Evolutionary conservation across 2,113 vertebrate genomes (phyloP).

Genomic region (Hucho hucho): DNA sequence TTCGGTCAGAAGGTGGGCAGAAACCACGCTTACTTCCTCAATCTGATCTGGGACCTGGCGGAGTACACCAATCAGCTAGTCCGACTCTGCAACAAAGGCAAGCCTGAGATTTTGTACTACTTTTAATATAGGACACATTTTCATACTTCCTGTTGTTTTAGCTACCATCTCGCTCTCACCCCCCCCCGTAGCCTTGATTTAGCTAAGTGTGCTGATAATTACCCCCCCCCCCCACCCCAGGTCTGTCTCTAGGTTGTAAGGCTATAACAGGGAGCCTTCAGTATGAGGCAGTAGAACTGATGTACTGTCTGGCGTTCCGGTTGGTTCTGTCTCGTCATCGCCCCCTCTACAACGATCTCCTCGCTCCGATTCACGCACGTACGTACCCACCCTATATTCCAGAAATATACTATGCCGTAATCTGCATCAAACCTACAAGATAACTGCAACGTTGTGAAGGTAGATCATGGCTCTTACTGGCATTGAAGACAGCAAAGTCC

Average conservation of each 20-base stretch:
- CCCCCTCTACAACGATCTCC: constrained; percentile 53
- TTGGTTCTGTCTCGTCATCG: constrained; percentile 56
- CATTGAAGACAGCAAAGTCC: too few relatives aligned
- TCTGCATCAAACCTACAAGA: too few relatives aligned
- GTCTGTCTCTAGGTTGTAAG: constrained; percentile 42
- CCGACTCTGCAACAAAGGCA: constrained; percentile 80
- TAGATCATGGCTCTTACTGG: too few relatives aligned
- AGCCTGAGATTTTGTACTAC: neutral
- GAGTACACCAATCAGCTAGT: constrained; percentile 63
- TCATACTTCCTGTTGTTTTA: too few relatives aligned
- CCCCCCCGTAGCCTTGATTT: neutral
- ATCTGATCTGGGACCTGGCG: constrained; percentile 77
- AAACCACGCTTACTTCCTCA: constrained; percentile 82
- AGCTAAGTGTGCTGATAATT: neutral
- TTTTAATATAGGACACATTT: too few relatives aligned
- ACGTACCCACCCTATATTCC: constrained; percentile 29
- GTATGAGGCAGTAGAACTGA: constrained; percentile 68
- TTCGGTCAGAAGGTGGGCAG: constrained; percentile 80
- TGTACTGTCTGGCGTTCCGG: constrained; percentile 71
- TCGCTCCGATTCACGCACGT: constrained; percentile 64
- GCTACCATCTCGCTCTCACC: neutral
- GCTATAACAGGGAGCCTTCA: constrained; percentile 52
- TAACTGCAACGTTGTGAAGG: too few relatives aligned
- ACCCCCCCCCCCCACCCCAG: constrained; percentile 29
- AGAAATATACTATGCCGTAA: too few relatives aligned